Evolutionary conservation across 2,113 vertebrate species (phyloP).

Genomic region (Chroicocephalus ridibundus): DNA sequence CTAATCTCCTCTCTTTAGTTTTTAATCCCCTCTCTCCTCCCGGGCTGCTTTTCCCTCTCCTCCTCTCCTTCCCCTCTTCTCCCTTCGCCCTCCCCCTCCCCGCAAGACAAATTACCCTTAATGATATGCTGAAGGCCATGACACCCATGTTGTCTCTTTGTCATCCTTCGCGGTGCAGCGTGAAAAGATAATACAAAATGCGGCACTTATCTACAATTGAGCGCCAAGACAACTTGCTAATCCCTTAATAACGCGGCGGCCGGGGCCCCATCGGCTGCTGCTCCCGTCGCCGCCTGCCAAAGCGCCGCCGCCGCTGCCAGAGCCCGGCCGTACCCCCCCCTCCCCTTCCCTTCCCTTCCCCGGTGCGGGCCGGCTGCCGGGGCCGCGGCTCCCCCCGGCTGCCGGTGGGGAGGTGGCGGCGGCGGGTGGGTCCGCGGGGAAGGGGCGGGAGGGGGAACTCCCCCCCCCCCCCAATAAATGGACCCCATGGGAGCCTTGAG

Average conservation of each 20-base stretch:
- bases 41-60: slow-evolving; percentile 8
- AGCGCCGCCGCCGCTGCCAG: slow-evolving; percentile 10
- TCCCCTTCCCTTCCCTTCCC: too few species aligned
- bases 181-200: slow-evolving; percentile 72
- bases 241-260: slow-evolving; percentile 74
- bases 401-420: background rate
- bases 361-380: background rate
- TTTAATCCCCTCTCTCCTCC: slow-evolving; percentile 61
- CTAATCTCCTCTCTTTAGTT: slow-evolving; percentile 57
- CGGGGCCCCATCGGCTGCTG: slow-evolving; percentile 56
- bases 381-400: background rate
- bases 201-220: slow-evolving; percentile 74
- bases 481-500: rapidly evolving
- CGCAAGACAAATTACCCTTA: slow-evolving; percentile 71
- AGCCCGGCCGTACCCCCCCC: background rate
- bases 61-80: slow-evolving; percentile 14
- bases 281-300: slow-evolving; percentile 50
- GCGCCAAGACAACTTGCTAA: slow-evolving; percentile 72
- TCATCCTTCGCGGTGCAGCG: slow-evolving; percentile 60
- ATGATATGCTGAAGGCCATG: slow-evolving; percentile 72
- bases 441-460: rapidly evolving
- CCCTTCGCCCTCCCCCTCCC: background rate
- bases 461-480: rapidly evolving
- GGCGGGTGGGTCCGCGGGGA: rapidly evolving
- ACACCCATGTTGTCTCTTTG: slow-evolving; percentile 70